Base-by-base conservation (phyloP, 1,140 invertebrate genomes). In the Drosophila orosa region DNA sequence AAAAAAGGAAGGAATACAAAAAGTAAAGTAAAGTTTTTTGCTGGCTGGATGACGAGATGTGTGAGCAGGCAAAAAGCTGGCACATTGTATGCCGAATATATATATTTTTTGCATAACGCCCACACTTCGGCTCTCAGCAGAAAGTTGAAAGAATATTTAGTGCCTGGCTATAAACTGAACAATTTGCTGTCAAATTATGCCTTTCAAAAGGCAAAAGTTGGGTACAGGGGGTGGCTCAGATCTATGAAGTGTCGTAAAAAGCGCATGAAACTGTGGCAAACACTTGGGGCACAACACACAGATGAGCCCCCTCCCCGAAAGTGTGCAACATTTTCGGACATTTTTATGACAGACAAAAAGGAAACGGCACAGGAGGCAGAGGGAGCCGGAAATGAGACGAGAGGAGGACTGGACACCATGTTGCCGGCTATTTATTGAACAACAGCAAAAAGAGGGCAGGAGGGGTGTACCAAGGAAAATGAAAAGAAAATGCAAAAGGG, bases 121-220 rank as follows among this genome's bases (percentile, higher is more conserved):
- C 39, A 54, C 33, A 45, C 25, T 42, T 27, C 45, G 22, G 22
- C 29, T 33, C 56, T 22, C 47, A 9, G 48, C 27, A 42, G 27
- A 75, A 75, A 75, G 73, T 67, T 76, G 61, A 75, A 75, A 57
- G 59, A 74, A 71, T 75, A 62, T 82, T 80, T 80, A 75, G 59
- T 80, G 69, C 42, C 60, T 68, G 79, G 73, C 68, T 56, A 81
- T 81, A 81, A 81, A 71, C 69, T 67, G 57, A 78, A 82, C 79
- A 82, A 87, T 86, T 86, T 86, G 71, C 69, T 83, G 72, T 62
- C 55, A 87, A 86, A 87, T 86, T 86, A 86, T 86, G 82, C 83
- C 69, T 62, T 78, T 61, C 57, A 44, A 52, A 73, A 60, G 56
- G 39, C 50, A 59, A 47, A 50, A 57, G 59, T 58, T 48, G 44